These are phyloP conservation scores for Vimba vimba DNA, from an alignment of 2,113 vertebrate genomes.

Conservation along the genomic window DNA sequence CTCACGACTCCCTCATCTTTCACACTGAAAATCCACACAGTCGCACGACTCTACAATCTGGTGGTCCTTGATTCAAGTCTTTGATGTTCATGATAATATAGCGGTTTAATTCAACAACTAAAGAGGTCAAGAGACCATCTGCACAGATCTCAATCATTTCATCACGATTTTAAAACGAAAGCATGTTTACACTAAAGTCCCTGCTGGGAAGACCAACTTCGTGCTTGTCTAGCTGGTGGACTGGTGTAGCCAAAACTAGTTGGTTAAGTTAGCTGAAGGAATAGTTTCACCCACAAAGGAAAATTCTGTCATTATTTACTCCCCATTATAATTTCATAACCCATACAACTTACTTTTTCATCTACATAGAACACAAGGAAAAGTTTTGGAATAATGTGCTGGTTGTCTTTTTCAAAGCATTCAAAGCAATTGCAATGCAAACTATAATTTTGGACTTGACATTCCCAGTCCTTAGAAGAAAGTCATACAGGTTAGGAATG, in stretches of 20 bases:
- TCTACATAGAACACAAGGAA: background rate
- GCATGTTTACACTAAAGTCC: background rate
- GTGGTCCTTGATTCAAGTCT: background rate
- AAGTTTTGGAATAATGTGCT: background rate
- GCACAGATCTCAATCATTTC: background rate
- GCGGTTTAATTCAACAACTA: background rate
- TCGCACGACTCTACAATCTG: background rate
- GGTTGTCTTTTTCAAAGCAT: no score
- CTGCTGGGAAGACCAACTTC: background rate
- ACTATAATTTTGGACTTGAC: background rate
- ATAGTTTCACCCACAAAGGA: background rate
- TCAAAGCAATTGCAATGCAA: no score
- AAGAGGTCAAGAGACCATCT: background rate
- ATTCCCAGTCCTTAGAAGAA: background rate
- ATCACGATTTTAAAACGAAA: background rate
- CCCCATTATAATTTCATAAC: background rate
- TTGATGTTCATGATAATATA: background rate
- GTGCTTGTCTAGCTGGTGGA: background rate
- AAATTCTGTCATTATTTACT: background rate
- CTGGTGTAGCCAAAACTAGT: background rate
- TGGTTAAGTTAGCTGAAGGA: background rate
- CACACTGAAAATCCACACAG: slow-evolving; percentile 11
- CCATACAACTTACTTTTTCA: background rate
- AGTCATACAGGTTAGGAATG: background rate
- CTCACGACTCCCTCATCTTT: slow-evolving; percentile 45